Percentiles rank a stretch among this genome's conserved stretches.
Conservation (phyloP, 2,113 vertebrate species). For the Nyctereutes procyonoides region DNA sequence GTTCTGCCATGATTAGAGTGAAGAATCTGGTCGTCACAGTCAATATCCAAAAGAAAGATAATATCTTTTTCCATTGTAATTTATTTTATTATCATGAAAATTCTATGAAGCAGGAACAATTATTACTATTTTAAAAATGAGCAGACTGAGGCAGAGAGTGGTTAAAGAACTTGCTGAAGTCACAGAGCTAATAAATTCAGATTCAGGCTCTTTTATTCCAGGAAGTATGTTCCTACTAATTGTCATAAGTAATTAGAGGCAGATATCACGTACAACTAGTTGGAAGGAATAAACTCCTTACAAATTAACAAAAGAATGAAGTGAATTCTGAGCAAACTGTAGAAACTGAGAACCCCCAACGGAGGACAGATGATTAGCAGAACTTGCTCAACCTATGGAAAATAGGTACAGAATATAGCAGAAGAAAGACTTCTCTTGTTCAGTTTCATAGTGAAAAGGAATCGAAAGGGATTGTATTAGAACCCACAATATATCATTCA, state of each 20-base stretch:
- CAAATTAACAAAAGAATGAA: conserved; percentile 9
- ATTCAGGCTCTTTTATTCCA: background rate
- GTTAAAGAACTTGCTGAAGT: background rate
- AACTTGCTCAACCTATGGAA: background rate
- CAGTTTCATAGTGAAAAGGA: background rate
- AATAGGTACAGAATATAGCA: background rate
- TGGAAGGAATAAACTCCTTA: background rate
- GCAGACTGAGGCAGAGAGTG: background rate
- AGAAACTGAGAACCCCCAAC: background rate
- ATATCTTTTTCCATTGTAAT: background rate
- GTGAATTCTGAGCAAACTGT: conserved; percentile 2
- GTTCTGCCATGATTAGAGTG: background rate
- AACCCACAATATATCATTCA: background rate
- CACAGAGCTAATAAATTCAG: background rate
- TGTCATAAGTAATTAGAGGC: background rate
- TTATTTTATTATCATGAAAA: conserved; percentile 32
- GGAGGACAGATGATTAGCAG: background rate
- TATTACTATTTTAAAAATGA: conserved; percentile 16
- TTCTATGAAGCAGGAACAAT: background rate
- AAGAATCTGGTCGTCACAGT: background rate
- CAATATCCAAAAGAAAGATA: background rate
- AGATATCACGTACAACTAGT: background rate
- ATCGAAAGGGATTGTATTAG: background rate
- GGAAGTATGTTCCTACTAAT: background rate
- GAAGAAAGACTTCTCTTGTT: background rate